phyloP scores from a whole-genome alignment of 2,797 vertebrate species.

The Myripristis murdjan region DNA sequence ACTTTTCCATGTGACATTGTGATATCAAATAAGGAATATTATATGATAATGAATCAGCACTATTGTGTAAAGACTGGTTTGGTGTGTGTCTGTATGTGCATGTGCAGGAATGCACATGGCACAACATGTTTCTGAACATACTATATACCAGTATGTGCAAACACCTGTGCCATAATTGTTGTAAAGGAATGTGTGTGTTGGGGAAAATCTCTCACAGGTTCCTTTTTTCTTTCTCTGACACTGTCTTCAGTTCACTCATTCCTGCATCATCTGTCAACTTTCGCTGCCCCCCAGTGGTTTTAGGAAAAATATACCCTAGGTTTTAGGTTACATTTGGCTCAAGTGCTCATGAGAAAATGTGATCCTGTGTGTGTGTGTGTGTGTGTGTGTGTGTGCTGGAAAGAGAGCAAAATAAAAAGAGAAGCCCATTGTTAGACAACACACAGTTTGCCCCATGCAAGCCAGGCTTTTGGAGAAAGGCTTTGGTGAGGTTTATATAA shows the following conservation, averaged over 20 bases:
- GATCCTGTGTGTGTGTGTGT: constrained; percentile 8
- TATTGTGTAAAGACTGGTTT: not conserved
- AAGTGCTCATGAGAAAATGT: constrained; percentile 8
- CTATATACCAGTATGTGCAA: not conserved
- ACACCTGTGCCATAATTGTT: not conserved
- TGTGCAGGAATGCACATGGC: not conserved
- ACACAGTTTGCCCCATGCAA: constrained; percentile 1
- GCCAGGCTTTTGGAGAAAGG: not conserved
- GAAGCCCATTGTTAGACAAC: not conserved
- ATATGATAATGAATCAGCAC: not conserved
- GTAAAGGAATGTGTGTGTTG: not conserved
- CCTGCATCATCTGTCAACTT: not conserved
- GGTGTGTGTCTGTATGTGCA: not conserved
- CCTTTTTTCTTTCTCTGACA: not conserved
- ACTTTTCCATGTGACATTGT: no score
- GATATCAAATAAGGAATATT: no score
- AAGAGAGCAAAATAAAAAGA: not conserved
- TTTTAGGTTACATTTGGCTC: not conserved
- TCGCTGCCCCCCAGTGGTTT: constrained; percentile 61
- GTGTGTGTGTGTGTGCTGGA: constrained; percentile 5
- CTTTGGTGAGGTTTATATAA: constrained; percentile 34
- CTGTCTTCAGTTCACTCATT: not conserved
- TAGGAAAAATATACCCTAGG: constrained; percentile 14
- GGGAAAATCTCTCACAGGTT: not conserved
- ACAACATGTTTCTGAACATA: not conserved